Conservation (phyloP, 1,140 invertebrate species). For the Drosophila paulistorum region DNA sequence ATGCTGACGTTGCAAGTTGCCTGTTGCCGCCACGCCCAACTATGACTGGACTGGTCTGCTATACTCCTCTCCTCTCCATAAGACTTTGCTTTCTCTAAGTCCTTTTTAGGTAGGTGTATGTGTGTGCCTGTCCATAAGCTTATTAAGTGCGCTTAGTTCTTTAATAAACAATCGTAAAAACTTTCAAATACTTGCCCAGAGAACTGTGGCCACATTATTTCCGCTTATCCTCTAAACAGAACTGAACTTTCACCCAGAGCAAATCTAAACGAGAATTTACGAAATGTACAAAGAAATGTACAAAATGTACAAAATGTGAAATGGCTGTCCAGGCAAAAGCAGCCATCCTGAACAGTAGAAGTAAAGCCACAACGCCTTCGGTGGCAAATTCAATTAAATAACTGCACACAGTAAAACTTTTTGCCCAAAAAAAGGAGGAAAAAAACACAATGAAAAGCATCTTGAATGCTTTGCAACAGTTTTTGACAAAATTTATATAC, state of each 20-base stretch:
- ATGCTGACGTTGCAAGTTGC: conserved; percentile 25
- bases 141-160: conserved; percentile 75
- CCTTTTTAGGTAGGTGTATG: conserved; percentile 1
- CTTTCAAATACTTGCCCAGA: conserved; percentile 53
- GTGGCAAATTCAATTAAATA: conserved; percentile 79
- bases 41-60: conserved; percentile 2
- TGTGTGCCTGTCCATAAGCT: conserved; percentile 52
- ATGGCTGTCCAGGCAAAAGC: conserved; percentile 29
- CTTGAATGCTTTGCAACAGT: conserved; percentile 76
- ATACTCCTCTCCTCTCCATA: neutral
- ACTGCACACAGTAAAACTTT: conserved; percentile 66
- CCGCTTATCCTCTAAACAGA: conserved; percentile 24
- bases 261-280: conserved; percentile 59
- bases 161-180: conserved; percentile 78
- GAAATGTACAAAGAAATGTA: conserved; percentile 39
- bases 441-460: conserved; percentile 57
- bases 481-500: conserved; percentile 75
- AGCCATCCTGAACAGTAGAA: neutral
- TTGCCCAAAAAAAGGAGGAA: neutral
- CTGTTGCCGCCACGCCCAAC: conserved; percentile 18
- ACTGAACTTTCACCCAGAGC: conserved; percentile 12
- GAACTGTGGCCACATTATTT: conserved; percentile 61
- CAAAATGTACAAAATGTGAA: conserved; percentile 29
- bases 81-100: neutral
- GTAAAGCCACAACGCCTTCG: conserved; percentile 51